phyloP scores from a whole-genome alignment of 2,113 vertebrate species.

The Sprattus sprattus region DNA sequence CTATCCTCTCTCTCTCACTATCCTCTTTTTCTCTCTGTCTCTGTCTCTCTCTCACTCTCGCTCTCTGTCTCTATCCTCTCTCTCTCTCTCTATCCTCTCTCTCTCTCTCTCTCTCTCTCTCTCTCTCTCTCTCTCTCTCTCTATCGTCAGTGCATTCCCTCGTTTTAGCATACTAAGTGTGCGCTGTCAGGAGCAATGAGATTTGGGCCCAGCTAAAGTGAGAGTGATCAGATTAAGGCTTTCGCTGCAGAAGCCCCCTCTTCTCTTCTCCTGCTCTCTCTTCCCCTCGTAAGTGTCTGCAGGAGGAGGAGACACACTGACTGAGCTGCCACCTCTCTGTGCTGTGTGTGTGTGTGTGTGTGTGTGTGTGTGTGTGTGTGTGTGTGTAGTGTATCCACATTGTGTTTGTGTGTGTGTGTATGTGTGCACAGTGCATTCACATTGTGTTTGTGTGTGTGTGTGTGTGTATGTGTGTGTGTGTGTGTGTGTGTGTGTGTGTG shows the following conservation, averaged over 20 bases:
- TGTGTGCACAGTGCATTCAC: slow-evolving; percentile 60
- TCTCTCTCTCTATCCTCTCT: too few relatives aligned
- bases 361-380: neutral
- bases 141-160: slow-evolving; percentile 56
- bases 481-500: neutral
- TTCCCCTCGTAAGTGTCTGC: neutral
- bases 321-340: neutral
- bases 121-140: slow-evolving; percentile 45
- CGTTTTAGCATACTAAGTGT: slow-evolving; percentile 69
- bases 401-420: slow-evolving; percentile 27
- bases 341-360: neutral
- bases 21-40: neutral
- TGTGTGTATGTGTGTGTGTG: neutral
- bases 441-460: slow-evolving; percentile 36
- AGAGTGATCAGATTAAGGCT: slow-evolving; percentile 70
- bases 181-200: slow-evolving; percentile 64
- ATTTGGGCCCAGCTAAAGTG: slow-evolving; percentile 67
- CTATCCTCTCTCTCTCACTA: neutral
- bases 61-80: too few relatives aligned
- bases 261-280: neutral
- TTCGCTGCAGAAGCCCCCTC: neutral
- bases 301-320: neutral
- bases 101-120: too few relatives aligned
- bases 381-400: slow-evolving; percentile 55
- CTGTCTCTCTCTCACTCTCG: too few relatives aligned